These are phyloP conservation scores for Lepus timidus DNA, from an alignment of 2,113 vertebrate genomes.

Conservation along the genomic window DNA sequence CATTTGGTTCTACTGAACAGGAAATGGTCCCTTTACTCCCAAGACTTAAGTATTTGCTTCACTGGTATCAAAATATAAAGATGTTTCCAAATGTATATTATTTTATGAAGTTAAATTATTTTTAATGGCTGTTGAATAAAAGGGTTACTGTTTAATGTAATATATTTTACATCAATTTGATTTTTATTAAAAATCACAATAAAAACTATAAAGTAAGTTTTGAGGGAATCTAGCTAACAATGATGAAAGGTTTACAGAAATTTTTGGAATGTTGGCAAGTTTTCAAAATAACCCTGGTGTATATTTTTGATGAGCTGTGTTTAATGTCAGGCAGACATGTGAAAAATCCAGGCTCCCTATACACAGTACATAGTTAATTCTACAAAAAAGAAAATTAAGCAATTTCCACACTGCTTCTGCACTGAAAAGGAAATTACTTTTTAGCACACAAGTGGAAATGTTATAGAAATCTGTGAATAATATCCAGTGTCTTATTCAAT, in stretches of 20 bases:
- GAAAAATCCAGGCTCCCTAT: not conserved
- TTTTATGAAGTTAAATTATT: constrained; percentile 11
- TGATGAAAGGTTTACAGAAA: not conserved
- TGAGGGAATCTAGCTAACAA: constrained; percentile 28
- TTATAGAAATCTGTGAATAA: not conserved
- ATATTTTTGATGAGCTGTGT: constrained; percentile 3
- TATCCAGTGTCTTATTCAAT: not conserved
- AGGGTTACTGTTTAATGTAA: not conserved
- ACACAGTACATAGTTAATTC: constrained; percentile 8
- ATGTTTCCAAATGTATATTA: not conserved
- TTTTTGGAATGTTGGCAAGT: constrained; percentile 17
- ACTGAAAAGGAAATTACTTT: constrained; percentile 42
- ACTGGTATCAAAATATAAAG: not conserved
- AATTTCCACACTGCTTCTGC: not conserved
- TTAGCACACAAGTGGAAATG: not conserved
- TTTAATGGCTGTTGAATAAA: constrained; percentile 16
- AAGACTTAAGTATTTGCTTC: not conserved
- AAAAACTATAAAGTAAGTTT: constrained; percentile 44
- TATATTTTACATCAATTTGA: constrained; percentile 41
- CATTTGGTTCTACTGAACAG: not conserved
- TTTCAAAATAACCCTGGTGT: constrained; percentile 38
- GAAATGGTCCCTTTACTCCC: not conserved
- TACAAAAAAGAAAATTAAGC: constrained; percentile 35
- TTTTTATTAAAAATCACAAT: not conserved
- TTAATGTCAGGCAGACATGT: constrained; percentile 14